Evolutionary conservation across 2,888 invertebrate species (phyloP), one percentile per base, ranked within the genome.

Genomic region (Mythimna albipuncta): DNA sequence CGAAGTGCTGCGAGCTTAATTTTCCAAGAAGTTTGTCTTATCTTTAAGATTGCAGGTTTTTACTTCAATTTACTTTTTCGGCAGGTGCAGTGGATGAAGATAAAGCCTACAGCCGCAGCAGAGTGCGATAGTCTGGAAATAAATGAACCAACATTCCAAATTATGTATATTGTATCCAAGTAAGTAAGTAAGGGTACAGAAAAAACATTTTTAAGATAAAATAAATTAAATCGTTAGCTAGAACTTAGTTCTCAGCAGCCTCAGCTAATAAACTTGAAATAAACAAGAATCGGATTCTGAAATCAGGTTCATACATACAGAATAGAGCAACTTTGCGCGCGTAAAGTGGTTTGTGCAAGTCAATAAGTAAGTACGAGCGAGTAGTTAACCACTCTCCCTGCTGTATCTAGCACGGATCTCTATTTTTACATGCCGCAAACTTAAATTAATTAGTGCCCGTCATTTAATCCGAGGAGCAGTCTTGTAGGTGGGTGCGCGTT

Each of bases 361-460:
- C 73, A 81, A 77, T 79, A 78, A 74, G 81, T 78, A 64, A 76
- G 21, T 74, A 74, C 65, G 64, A 72, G 75, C 78, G 47, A 73
- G 82, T 68, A 76, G 81, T 76, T 81, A 81, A 54, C 81, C 78
- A 83, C 85, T 87, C 85, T 87, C 86, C 80, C 83, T 83, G 69
- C 79, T 81, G 79, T 81, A 86, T 86, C 87, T 85, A 85, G 88
- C 87, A 89, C 87, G 87, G 89, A 90, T 89, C 88, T 91, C 90
- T 90, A 91, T 92, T 93, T 93, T 93, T 93, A 91, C 90, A 88
- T 88, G 89, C 83, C 89, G 90, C 91, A 89, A 91, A 93, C 90
- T 93, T 91, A 93, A 94, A 95, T 95, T 96, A 96, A 96, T 96
- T 95, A 95, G 94, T 94, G 91, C 88, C 91, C 92, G 93, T 93